These are phyloP conservation scores for Physocephala rufipes DNA, from an alignment of 2,888 invertebrate species.

Conservation along the genomic window DNA sequence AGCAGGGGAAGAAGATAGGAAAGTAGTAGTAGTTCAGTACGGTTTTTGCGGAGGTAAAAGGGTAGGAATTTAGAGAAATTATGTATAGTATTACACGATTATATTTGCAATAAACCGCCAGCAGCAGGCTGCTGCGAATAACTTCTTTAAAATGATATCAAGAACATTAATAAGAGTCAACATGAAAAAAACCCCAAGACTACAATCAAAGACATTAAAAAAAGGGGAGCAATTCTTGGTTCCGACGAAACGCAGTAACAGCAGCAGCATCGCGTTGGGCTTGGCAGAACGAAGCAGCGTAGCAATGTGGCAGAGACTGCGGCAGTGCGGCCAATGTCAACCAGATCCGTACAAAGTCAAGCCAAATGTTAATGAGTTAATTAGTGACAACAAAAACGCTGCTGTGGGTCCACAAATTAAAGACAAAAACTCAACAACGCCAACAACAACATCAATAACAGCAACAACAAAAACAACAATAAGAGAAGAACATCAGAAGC, in stretches of 20 bases:
- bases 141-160: slow-evolving; percentile 23
- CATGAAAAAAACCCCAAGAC: slow-evolving; percentile 11
- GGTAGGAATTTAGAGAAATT: neutral
- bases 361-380: slow-evolving; percentile 65
- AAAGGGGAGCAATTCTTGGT: neutral
- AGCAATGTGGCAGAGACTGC: neutral
- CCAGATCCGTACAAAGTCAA: slow-evolving; percentile 42
- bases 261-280: too few relatives aligned
- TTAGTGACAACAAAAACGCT: slow-evolving; percentile 58
- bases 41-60: neutral
- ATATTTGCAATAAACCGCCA: slow-evolving; percentile 28
- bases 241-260: neutral
- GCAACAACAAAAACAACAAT: slow-evolving; percentile 19
- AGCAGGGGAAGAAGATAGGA: neutral
- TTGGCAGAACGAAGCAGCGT: neutral
- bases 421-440: slow-evolving; percentile 39
- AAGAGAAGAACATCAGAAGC: too few relatives aligned
- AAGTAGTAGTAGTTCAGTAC: neutral
- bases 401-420: slow-evolving; percentile 56
- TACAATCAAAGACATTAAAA: neutral
- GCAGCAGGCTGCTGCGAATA: slow-evolving; percentile 10
- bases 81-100: slow-evolving; percentile 9
- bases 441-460: slow-evolving; percentile 22
- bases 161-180: slow-evolving; percentile 25
- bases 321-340: slow-evolving; percentile 28